These are phyloP conservation scores for Agelas oroides DNA, from an alignment of 37 sponge, comb jelly and placozoan genomes.

Conservation along the genomic window DNA sequence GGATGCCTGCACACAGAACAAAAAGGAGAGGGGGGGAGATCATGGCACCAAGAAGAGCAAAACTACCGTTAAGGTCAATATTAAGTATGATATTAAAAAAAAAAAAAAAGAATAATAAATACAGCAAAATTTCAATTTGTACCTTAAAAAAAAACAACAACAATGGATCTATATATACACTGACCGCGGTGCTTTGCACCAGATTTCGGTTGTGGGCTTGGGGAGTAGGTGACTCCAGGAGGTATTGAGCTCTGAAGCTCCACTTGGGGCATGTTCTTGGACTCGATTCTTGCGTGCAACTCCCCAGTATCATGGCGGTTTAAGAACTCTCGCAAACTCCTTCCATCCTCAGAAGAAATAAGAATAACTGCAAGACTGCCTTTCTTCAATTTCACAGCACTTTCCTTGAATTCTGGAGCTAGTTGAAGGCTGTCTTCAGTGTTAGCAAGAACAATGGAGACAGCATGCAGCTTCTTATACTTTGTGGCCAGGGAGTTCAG, in stretches of 20 bases:
- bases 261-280: conserved; percentile 36
- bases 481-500: conserved; percentile 5
- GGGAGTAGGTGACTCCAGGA: too few relatives aligned
- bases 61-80: too few relatives aligned
- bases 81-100: too few relatives aligned
- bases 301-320: conserved; percentile 45
- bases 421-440: conserved; percentile 36
- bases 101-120: too few relatives aligned
- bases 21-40: too few relatives aligned
- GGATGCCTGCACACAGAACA: conserved; percentile 18
- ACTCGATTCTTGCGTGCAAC: conserved; percentile 31
- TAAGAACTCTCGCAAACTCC: conserved; percentile 23
- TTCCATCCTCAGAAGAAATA: conserved; percentile 36
- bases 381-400: conserved; percentile 29
- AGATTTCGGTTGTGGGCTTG: too few relatives aligned
- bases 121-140: too few relatives aligned
- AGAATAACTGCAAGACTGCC: conserved; percentile 11
- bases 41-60: too few relatives aligned
- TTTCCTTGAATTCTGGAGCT: conserved; percentile 11
- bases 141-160: too few relatives aligned
- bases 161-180: too few relatives aligned
- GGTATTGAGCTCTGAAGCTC: not conserved
- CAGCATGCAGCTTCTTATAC: conserved; percentile 30
- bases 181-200: too few relatives aligned
- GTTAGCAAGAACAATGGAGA: conserved; percentile 40